Conservation (phyloP, 2,888 invertebrate species). For the Chalcosyrphus nemorum region DNA sequence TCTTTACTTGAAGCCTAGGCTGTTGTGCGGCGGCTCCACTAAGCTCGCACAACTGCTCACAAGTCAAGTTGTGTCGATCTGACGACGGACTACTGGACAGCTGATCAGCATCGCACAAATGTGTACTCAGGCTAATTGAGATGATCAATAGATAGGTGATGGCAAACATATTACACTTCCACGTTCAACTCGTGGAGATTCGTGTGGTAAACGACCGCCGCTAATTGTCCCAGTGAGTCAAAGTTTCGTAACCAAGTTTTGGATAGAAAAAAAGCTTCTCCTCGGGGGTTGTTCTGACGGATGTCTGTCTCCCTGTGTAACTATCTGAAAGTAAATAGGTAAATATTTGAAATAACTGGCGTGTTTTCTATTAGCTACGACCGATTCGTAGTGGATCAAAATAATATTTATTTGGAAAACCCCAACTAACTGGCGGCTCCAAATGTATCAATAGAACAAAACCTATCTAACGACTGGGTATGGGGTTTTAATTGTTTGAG, state of each 20-base stretch:
- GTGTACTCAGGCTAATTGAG: slow-evolving; percentile 18
- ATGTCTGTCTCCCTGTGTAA: not conserved
- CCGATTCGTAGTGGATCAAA: slow-evolving; percentile 15
- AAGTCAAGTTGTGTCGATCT: slow-evolving; percentile 47
- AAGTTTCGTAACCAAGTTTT: slow-evolving; percentile 1
- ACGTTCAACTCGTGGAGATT: slow-evolving; percentile 29
- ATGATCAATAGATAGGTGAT: slow-evolving; percentile 17
- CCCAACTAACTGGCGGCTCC: not conserved
- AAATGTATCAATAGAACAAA: slow-evolving; percentile 11
- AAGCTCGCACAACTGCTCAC: slow-evolving; percentile 49
- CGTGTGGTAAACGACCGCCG: not conserved
- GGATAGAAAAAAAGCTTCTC: not conserved
- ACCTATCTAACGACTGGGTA: not conserved
- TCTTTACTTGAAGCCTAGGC: slow-evolving; percentile 21
- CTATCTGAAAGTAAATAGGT: slow-evolving; percentile 30
- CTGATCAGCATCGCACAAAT: slow-evolving; percentile 34
- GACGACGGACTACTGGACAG: not conserved
- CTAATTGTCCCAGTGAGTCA: not conserved
- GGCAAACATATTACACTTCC: slow-evolving; percentile 38
- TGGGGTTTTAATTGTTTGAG: slow-evolving; percentile 4
- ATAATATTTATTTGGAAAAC: slow-evolving; percentile 6
- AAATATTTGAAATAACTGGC: slow-evolving; percentile 33
- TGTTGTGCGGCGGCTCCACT: slow-evolving; percentile 9
- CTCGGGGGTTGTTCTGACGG: not conserved
- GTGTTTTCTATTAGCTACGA: slow-evolving; percentile 3